phyloP scores from a whole-genome alignment of 2,888 invertebrate species.

The Apamea sordens region DNA sequence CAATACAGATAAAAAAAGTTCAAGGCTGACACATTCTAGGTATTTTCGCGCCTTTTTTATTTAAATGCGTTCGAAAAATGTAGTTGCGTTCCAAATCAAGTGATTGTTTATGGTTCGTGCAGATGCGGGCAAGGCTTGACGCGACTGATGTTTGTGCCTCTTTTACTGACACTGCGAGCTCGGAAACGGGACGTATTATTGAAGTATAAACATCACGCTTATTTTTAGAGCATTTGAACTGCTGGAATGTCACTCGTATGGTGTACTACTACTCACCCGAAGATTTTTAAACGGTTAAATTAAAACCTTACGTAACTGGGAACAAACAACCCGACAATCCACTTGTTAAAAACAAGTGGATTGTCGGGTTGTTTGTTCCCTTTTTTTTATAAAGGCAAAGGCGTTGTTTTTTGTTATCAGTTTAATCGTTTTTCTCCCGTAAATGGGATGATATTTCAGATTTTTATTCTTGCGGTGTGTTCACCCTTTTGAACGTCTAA shows the following conservation, averaged over 20 bases:
- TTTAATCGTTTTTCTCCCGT: constrained; percentile 77
- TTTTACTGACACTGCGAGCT: constrained; percentile 76
- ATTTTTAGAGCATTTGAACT: constrained; percentile 80
- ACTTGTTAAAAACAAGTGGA: too few relatives aligned
- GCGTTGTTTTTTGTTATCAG: constrained; percentile 59
- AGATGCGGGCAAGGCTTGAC: constrained; percentile 72
- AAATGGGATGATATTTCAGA: constrained; percentile 82
- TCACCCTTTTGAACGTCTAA: constrained; percentile 75
- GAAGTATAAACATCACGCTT: constrained; percentile 81
- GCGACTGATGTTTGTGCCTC: constrained; percentile 77
- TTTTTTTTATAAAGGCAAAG: constrained; percentile 28
- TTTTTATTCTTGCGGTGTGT: constrained; percentile 67
- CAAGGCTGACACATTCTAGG: constrained; percentile 74
- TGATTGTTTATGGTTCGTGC: constrained; percentile 74
- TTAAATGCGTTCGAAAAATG: constrained; percentile 73
- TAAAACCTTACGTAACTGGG: constrained; percentile 61
- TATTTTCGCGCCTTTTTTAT: constrained; percentile 76
- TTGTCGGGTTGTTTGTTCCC: constrained; percentile 18
- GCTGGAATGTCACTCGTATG: constrained; percentile 74
- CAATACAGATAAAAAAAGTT: constrained; percentile 67
- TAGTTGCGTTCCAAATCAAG: constrained; percentile 71
- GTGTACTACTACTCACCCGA: constrained; percentile 54
- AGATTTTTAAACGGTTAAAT: constrained; percentile 54
- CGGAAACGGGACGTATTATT: constrained; percentile 76
- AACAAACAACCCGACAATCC: too few relatives aligned